Evolutionary conservation across 2,797 vertebrate species (phyloP), one percentile per base, ranked within the genome.

Genomic region (Syngnathus acus): DNA sequence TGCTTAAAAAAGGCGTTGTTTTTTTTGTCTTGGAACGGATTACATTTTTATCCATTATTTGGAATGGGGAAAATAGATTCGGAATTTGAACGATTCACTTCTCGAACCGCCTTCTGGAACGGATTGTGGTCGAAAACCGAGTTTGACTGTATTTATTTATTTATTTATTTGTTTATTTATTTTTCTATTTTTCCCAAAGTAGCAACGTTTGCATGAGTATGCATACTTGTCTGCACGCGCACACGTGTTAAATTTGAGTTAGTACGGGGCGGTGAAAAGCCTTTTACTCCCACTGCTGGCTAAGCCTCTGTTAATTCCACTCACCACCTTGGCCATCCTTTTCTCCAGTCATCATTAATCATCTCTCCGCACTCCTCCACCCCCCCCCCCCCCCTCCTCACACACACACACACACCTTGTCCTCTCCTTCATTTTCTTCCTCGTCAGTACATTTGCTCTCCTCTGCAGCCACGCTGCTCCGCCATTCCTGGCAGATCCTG

Each of bases 251-350:
- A 61, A 68, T 67, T 55, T 61, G 59, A 68, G 76, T 65, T 71
- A 72, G 73, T 71, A 65, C 69, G 55, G 47, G 51, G 51, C 67
- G 66, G 48, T 40, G 76, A 66, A 80, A 68, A 23, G 13, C 61
- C 72, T 68, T 72, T 75, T 79, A 62, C 78, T 89, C 85, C 78
- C 70, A 71, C 78, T 85, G 81, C 81, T 85, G 81, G 78, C 78
- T 83, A 82, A 83, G 82, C 72, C 83, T 80, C 84, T 83, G 79
- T 82, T 88, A 78, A 77, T 88, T 90, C 84, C 78, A 80, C 85
- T 78, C 86, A 83, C 85, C 84, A 87, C 86, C 86, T 85, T 90
- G 87, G 84, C 84, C 73, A 85, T 85, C 79, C 84, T 86, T 32
- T 71, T 79, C 77, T 39, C 68, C 74, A 71, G 72, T 81, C 74